Base-by-base conservation (phyloP, 2,888 invertebrate genomes). In the Listrodromus nycthemerus region DNA sequence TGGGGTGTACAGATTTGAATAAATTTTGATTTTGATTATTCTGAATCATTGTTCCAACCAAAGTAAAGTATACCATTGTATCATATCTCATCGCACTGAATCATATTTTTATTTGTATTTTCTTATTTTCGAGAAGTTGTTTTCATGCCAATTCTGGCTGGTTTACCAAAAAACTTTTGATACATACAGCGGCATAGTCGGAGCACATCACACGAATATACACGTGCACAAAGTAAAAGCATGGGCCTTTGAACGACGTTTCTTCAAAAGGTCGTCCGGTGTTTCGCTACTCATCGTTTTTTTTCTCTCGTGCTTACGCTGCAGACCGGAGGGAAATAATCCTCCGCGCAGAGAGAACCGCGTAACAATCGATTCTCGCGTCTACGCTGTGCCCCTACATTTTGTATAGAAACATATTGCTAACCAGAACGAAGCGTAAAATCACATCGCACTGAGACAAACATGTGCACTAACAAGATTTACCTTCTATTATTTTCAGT, bases 81-180 rank as follows among this genome's bases (percentile, higher is more conserved):
- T n/a, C n/a, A n/a, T n/a, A n/a, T n/a, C n/a, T n/a, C n/a, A n/a
- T n/a, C n/a, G n/a, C n/a, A n/a, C n/a, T n/a, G n/a, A n/a, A n/a
- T n/a, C n/a, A n/a, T n/a, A n/a, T n/a, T n/a, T n/a, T n/a, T n/a
- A n/a, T n/a, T n/a, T n/a, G n/a, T n/a, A n/a, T n/a, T n/a, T n/a
- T n/a, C n/a, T n/a, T n/a, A n/a, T 45, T 3, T 45, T 4, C 41
- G 41, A 45, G 3, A 45, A 4, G 13, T 45, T 16, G 41, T 5
- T 3, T 45, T 45, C 16, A 45, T 16, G 16, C 41, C 16, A 45
- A 45, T 45, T 45, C 41, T 45, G 30, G 52, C 80, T 77, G 73
- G 69, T 77, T 71, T 30, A 13, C 50, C 52, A 48, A 83, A 76
- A 83, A 58, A 75, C 61, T 69, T 77, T 16, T 10, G 21, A 1